phyloP scores from a whole-genome alignment of 2,888 invertebrate species.

The Molanna angustata region DNA sequence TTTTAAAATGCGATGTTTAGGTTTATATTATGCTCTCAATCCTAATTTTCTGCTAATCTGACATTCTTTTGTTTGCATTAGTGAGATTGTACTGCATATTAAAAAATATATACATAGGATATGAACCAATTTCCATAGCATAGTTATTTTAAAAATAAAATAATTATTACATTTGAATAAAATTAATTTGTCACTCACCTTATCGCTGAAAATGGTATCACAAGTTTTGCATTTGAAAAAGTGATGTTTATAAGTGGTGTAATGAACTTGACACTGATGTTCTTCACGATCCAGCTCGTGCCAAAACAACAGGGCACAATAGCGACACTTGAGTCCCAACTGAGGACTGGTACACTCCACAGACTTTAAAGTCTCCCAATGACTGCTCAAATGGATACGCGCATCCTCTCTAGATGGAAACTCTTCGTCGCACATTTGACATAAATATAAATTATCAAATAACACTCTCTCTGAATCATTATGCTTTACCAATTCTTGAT shows the following conservation, averaged over 20 bases:
- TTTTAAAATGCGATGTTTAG: too few relatives aligned
- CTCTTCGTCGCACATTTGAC: constrained; percentile 54
- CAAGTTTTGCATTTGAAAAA: constrained; percentile 49
- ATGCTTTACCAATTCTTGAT: constrained; percentile 43
- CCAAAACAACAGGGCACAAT: constrained; percentile 52
- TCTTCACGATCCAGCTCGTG: constrained; percentile 50
- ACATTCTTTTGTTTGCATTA: too few relatives aligned
- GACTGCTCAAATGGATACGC: constrained; percentile 44
- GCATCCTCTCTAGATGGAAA: constrained; percentile 45
- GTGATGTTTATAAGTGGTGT: constrained; percentile 41
- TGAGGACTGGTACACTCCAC: constrained; percentile 46
- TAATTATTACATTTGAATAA: too few relatives aligned
- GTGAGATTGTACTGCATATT: too few relatives aligned
- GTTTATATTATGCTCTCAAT: too few relatives aligned
- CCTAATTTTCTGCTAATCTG: too few relatives aligned
- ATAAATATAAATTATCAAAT: constrained; percentile 50
- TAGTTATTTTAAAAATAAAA: too few relatives aligned
- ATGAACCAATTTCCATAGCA: too few relatives aligned
- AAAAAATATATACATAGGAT: too few relatives aligned
- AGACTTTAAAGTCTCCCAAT: constrained; percentile 39
- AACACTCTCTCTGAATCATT: constrained; percentile 42
- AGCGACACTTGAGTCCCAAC: constrained; percentile 51
- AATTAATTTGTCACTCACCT: constrained; percentile 39
- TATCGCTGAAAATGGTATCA: constrained; percentile 47
- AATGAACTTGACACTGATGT: constrained; percentile 47